Percentiles rank a stretch among this genome's conserved stretches.
These are phyloP conservation scores for Mythimna impura DNA, from an alignment of 2,888 invertebrate species.

Conservation along the genomic window DNA sequence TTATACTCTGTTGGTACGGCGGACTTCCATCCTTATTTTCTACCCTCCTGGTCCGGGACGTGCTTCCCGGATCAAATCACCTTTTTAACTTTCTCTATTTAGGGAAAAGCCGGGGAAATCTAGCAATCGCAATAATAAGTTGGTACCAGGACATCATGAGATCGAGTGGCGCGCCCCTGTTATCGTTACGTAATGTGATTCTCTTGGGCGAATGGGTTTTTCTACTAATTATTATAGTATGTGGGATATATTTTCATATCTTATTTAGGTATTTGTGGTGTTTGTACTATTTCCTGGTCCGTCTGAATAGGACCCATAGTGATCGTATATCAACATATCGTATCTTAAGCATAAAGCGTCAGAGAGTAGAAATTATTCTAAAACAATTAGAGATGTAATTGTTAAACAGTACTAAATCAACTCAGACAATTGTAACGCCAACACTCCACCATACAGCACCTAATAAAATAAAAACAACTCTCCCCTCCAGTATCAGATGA, in stretches of 20 bases:
- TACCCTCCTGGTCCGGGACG: slow-evolving; percentile 75
- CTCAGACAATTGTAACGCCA: slow-evolving; percentile 42
- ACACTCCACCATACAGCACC: slow-evolving; percentile 57
- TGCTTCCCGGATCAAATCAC: slow-evolving; percentile 87
- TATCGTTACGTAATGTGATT: slow-evolving; percentile 77
- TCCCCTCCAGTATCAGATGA: slow-evolving; percentile 66
- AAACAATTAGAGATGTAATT: slow-evolving; percentile 6
- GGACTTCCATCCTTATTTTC: slow-evolving; percentile 59
- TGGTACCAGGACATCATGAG: slow-evolving; percentile 81
- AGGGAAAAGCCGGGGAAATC: slow-evolving; percentile 85
- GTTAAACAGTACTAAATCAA: slow-evolving; percentile 28
- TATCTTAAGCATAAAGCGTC: background rate
- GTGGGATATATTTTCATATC: slow-evolving; percentile 44
- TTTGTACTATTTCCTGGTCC: background rate
- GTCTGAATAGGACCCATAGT: background rate
- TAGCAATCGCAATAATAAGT: slow-evolving; percentile 88
- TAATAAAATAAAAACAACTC: slow-evolving; percentile 67
- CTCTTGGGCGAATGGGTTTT: slow-evolving; percentile 66
- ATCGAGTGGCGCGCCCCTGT: slow-evolving; percentile 77
- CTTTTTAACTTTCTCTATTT: slow-evolving; percentile 91
- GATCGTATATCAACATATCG: background rate
- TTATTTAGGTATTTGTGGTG: slow-evolving; percentile 4
- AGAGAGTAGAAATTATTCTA: background rate
- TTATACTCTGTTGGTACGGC: slow-evolving; percentile 75
- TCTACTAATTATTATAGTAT: slow-evolving; percentile 71